Conservation (phyloP, 2,888 invertebrate genomes). For the Lottia scabra region DNA sequence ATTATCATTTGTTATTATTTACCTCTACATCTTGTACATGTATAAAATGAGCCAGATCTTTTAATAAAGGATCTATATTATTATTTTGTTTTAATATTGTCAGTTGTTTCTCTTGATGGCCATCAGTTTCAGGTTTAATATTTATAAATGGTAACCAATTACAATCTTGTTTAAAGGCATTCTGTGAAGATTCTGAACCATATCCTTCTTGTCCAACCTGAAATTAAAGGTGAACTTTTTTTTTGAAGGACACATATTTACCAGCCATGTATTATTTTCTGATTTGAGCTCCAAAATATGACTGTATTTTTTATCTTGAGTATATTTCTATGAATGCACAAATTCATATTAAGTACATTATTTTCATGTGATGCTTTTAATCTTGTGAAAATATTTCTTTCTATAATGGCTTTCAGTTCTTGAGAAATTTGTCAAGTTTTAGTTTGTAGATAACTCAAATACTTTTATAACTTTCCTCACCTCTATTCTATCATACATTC, state of each 20-base stretch:
- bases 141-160: slow-evolving; percentile 64
- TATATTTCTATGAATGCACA: too few relatives aligned
- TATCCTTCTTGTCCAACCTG: slow-evolving; percentile 59
- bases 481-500: slow-evolving; percentile 65
- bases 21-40: slow-evolving; percentile 63
- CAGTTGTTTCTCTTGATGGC: slow-evolving; percentile 59
- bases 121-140: slow-evolving; percentile 57
- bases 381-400: too few relatives aligned
- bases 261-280: too few relatives aligned
- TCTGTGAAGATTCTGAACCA: slow-evolving; percentile 60
- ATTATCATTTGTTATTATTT: slow-evolving; percentile 10
- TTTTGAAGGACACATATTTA: too few relatives aligned
- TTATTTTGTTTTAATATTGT: slow-evolving; percentile 56
- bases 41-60: slow-evolving; percentile 60
- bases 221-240: not conserved
- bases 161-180: slow-evolving; percentile 63
- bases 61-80: slow-evolving; percentile 62
- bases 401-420: too few relatives aligned
- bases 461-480: slow-evolving; percentile 34
- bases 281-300: too few relatives aligned
- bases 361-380: too few relatives aligned
- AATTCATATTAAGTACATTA: too few relatives aligned
- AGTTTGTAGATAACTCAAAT: not conserved
- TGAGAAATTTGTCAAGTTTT: too few relatives aligned
- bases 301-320: too few relatives aligned